Base-by-base conservation (phyloP, 2,113 vertebrate genomes). In the Nannospalax galili region DNA sequence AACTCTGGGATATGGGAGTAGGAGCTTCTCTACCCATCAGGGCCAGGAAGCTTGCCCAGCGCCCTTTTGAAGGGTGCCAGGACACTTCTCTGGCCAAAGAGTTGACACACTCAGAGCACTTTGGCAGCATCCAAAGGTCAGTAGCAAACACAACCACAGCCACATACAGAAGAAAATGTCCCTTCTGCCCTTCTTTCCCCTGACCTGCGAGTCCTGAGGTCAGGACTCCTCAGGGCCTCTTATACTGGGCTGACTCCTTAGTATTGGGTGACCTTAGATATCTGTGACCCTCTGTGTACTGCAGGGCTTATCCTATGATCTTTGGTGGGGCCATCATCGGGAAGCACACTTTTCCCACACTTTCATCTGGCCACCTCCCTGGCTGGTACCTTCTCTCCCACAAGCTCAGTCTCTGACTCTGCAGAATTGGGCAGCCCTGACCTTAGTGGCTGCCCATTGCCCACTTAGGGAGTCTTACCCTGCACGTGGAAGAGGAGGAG, bases 381-480 rank as follows among this genome's bases (percentile, higher is more conserved):
- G n/a, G 22, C 35, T 84, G 24, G 32, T 58, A 16, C 69, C 30
- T 60, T 37, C 20, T 35, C 28, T 56, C 64, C n/a, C 2, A 3
- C 19, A 22, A 42, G 1, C 16, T 58, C 48, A 32, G 75, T 26
- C 35, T 64, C 84, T 22, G 32, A 4, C 10, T 45, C 20, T 93
- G 32, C 26, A 52, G 28, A 92, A 7, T 65, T 64, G 58, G n/a
- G 28, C 17, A 60, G 37, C 56, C 84, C 17, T 1, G 1, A 72
- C 35, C n/a, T 14, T 0, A 0, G 7, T 84, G 48, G 48, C 48
- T 52, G 48, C 45, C 40, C 81, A 4, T 69, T 3, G 1, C 0
- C 9, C 84, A 28, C 8, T 1, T 1, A 28, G 0, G 60, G 37
- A 96, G 20, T 70, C 95, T 97, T 84, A 97, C 84, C 88, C 56